Evolutionary conservation across 1,140 invertebrate species (phyloP), one percentile per base, ranked within the genome.

Genomic region (Acromyrmex heyeri): DNA sequence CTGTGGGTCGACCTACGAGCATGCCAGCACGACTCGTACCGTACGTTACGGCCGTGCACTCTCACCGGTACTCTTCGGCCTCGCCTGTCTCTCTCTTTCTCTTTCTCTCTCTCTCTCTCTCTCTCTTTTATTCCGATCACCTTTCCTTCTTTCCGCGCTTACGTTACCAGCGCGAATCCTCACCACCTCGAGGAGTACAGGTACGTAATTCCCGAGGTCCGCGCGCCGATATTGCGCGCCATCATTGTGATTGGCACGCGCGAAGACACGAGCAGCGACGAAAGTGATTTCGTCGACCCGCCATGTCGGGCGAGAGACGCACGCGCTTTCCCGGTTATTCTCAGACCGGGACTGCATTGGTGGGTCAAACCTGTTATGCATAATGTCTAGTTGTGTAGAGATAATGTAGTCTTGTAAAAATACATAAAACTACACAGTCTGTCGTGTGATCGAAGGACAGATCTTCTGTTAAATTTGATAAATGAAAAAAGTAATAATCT

Each of bases 21-120:
- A 90, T 85, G 83, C 86, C 75, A 83, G 89, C 91, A 92, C 89
- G 88, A 91, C 91, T 75, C 85, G 91, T 92, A 93, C 90, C 83
- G 61, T 87, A 88, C 83, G 69, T 83, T 87, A 79, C 83, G 62
- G 72, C 90, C 90, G 90, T 92, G 91, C 91, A 91, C 92, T 91
- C 89, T 90, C 89, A 90, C 88, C 89, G 89, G 79, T 85, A 88
- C 88, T 87, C 75, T 86, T 87, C 70, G 70, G 87, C 86, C 82
- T 90, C 88, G 86, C 75, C 82, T 90, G 75, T 86, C 73, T 65
- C 78, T 78, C 75, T 61, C 70, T 73, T 55, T 89, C 86, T 85
- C 86, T 78, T 67, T 73, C 61, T 89, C 86, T 83, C 86, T 87
- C 2, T 27, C 27, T 27, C 27, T 30, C 86, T 78, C 75, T 61